Evolutionary conservation across 2,113 vertebrate species (phyloP).

Genomic region (Aramus guarauna): DNA sequence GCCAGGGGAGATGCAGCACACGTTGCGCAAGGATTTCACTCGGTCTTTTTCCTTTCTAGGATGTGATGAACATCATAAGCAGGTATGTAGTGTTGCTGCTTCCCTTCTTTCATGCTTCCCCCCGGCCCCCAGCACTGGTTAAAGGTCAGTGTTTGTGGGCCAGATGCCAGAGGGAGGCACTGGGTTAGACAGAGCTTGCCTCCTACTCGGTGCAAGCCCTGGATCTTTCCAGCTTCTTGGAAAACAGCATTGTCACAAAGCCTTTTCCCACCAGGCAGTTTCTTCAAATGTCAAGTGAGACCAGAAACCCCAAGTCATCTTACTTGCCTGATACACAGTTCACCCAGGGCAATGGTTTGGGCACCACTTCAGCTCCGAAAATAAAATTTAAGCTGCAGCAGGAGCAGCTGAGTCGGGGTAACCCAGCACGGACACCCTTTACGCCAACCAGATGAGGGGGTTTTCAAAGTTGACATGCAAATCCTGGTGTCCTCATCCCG

Average conservation of each 20-base stretch:
- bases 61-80: neutral
- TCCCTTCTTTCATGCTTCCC: neutral
- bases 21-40: neutral
- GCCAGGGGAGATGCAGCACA: neutral
- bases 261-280: neutral
- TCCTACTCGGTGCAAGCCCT: neutral
- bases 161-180: neutral
- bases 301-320: neutral
- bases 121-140: rapidly evolving
- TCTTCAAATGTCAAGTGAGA: neutral
- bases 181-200: rapidly evolving
- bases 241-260: neutral
- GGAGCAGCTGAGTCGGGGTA: neutral
- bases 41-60: neutral
- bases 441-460: rapidly evolving
- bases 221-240: neutral
- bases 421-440: neutral
- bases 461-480: rapidly evolving
- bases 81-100: neutral
- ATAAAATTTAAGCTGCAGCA: too few species aligned
- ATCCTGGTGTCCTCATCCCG: neutral
- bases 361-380: neutral
- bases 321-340: rapidly evolving
- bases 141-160: neutral
- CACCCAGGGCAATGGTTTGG: neutral